These are phyloP conservation scores for Syritta pipiens DNA, from an alignment of 2,888 invertebrate species.

Conservation along the genomic window DNA sequence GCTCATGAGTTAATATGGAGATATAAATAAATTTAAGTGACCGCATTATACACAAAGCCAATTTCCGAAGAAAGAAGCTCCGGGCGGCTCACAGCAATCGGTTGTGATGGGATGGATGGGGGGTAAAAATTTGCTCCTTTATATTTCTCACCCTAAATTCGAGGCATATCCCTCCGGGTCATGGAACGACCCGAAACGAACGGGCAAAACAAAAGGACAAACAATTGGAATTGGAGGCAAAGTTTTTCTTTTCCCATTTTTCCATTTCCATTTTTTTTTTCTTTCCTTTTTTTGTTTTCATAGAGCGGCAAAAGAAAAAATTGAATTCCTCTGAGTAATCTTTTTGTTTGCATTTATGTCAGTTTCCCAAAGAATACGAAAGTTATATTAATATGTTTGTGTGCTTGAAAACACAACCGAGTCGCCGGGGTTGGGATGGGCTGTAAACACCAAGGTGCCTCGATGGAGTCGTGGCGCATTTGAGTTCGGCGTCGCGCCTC, in stretches of 20 bases:
- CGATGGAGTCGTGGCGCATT: constrained; percentile 30
- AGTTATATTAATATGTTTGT: constrained; percentile 36
- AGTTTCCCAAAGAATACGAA: constrained; percentile 32
- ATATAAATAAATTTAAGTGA: constrained; percentile 38
- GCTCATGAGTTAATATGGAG: constrained; percentile 27
- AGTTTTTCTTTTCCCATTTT: constrained; percentile 40
- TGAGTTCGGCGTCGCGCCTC: constrained; percentile 36
- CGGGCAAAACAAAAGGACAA: constrained; percentile 52
- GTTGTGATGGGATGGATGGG: too few relatives aligned
- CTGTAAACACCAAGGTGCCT: not conserved
- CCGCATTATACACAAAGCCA: constrained; percentile 30
- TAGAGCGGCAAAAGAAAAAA: constrained; percentile 37
- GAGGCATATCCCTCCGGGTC: constrained; percentile 34
- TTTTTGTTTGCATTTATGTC: constrained; percentile 61
- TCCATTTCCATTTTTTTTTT: constrained; percentile 5
- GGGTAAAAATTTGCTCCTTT: constrained; percentile 37
- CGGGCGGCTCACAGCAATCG: constrained; percentile 3
- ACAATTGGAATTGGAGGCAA: constrained; percentile 56
- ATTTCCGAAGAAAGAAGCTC: constrained; percentile 41
- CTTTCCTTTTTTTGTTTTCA: constrained; percentile 3
- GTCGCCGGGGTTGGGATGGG: too few relatives aligned
- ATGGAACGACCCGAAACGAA: constrained; percentile 40
- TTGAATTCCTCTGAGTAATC: constrained; percentile 50
- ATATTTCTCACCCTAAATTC: constrained; percentile 30
- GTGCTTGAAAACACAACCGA: not conserved